Base-by-base conservation (phyloP, 2,113 vertebrate species). In the Vulpes vulpes region DNA sequence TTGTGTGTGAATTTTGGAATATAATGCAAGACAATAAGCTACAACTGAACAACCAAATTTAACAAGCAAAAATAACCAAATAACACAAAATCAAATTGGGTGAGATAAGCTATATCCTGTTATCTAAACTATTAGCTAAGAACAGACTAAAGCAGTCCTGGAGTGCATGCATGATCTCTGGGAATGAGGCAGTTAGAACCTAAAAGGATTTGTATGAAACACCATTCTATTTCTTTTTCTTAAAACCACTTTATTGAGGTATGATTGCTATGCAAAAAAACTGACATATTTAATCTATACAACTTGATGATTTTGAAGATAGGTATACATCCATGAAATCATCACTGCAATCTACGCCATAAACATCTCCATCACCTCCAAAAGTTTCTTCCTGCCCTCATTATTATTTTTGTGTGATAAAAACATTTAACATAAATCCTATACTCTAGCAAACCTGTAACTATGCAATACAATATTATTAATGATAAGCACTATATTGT, bases 11-110 rank as follows among this genome's bases (percentile, higher is more conserved):
- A 59, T 84, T 78, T 73, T 94, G 6, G 35, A 95, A 83, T 89
- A 65, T n/a, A 90, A 55, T 64, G 32, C 67, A 90, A 95, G 79
- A 76, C 57, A 65, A n/a, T 65, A 67, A 67, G 92, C 73, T 57
- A 22, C 14, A 95, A 65, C 10, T 79, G 60, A 69, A 60, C 32
- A 69, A 91, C 43, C 19, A 81, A 55, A 76, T 81, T 81, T 35
- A 97, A 11, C 20, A 90, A 74, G 78, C 51, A 51, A 83, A 95
- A 83, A 83, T 74, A 64, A 67, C 49, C 10, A 94, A 90, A 76
- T 76, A 49, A 83, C 51, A 80, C 49, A 95, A 76, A 90, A 65
- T 83, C 79, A 76, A 64, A 57, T 65, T 76, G 49, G n/a, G 11
- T 76, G 59, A 90, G 19, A 57, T 53, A 95, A 76, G n/a, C 79